A percentile compares a stretch with the other conserved stretches of the same genome.
phyloP scores from a whole-genome alignment of 2,113 vertebrate species.

The Brevimyrus niger region DNA sequence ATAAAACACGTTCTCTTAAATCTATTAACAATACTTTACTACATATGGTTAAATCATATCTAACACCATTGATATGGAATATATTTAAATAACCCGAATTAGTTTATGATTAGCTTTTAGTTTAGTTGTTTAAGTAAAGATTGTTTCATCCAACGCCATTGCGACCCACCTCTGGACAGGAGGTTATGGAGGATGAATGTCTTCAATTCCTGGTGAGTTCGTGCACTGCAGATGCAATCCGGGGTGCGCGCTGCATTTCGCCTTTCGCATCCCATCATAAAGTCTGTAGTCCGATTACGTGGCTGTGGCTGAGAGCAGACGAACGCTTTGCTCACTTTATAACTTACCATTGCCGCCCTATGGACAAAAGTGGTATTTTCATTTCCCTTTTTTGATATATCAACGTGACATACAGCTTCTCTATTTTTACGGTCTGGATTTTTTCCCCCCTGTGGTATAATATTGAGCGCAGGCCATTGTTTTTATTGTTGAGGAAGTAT shows the following conservation, averaged over 20 bases:
- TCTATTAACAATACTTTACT: background rate
- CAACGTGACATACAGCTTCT: background rate
- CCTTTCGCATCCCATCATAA: background rate
- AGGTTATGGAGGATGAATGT: background rate
- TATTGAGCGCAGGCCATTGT: background rate
- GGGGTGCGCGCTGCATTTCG: background rate
- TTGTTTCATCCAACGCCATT: background rate
- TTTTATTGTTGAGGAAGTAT: background rate
- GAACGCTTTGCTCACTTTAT: background rate
- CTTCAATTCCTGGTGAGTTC: background rate
- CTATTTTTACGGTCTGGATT: background rate
- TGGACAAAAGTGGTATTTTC: constrained; percentile 13
- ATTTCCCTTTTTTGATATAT: background rate
- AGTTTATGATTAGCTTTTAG: background rate
- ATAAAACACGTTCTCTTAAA: background rate
- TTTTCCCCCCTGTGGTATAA: background rate
- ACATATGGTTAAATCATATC: background rate
- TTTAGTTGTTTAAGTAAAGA: background rate
- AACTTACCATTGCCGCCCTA: constrained; percentile 16
- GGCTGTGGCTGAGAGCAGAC: background rate
- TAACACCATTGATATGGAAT: background rate
- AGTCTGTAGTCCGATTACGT: background rate
- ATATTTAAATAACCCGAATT: background rate
- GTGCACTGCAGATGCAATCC: background rate
- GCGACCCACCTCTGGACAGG: background rate